Base-by-base conservation (phyloP, 2,113 vertebrate genomes). In the Phrynosoma platyrhinos region DNA sequence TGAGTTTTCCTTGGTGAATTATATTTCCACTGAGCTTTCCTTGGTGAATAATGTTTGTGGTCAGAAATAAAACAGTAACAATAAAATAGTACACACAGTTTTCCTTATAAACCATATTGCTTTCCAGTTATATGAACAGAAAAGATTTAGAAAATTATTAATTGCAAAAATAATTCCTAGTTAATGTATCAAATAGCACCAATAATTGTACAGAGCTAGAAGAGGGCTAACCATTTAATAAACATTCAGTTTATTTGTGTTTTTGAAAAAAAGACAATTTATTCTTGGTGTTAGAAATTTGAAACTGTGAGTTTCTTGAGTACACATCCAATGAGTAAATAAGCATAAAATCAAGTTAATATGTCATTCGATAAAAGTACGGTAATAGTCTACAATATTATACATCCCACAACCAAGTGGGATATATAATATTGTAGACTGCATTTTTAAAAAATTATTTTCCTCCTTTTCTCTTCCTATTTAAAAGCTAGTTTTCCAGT, bases 281-380 rank as follows among this genome's bases (percentile, higher is more conserved):
- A 66, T 90, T 80, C 88, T 90, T 71, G 83, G 47, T 79, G 89
- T 90, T 13, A 81, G 76, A 92, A 87, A 20, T 64, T 84, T 10
- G 83, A 84, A 88, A 58, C 58, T 71, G 27, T 79, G 88, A 82
- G 62, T 36, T n/a, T 64, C 47, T 0, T 16, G 52, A 71, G 85
- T 89, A 85, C 71, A 14, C 84, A 89, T 52, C 58, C 20, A 58
- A 20, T 36, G 36, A 36, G 36, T 36, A 36, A 36, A 36, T 36
- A 36, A 36, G 36, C 36, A 36, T 36, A 36, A 36, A 36, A 36
- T 36, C 36, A 36, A 36, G 36, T 36, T 36, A 36, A 36, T 36
- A 36, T 36, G 36, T 36, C 36, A 36, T 36, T 36, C 36, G 36
- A 36, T 36, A 36, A 36, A 36, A 36, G 36, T n/a, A n/a, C n/a